Conservation (phyloP, 2,888 invertebrate species). For the Caenorhabditis sp. region DNA sequence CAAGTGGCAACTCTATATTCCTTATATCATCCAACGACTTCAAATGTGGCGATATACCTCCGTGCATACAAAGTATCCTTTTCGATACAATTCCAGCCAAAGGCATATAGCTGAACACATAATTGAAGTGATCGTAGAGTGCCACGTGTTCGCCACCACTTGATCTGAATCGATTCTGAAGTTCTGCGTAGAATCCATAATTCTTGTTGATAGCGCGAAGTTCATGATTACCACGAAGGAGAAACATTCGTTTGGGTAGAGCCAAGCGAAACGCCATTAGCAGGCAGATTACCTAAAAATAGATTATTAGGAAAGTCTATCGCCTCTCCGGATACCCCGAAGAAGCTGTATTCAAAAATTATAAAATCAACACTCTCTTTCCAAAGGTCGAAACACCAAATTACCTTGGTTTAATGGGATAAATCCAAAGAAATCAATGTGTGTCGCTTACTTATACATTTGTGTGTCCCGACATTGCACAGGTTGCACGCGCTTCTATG, state of each 20-base stretch:
- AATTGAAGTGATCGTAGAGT: slow-evolving; percentile 59
- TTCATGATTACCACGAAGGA: slow-evolving; percentile 66
- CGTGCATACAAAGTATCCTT: slow-evolving; percentile 64
- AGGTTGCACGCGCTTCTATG: no score
- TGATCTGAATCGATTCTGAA: slow-evolving; percentile 41
- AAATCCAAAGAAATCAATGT: no score
- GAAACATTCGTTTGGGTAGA: slow-evolving; percentile 57
- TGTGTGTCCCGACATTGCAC: no score
- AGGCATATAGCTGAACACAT: slow-evolving; percentile 63
- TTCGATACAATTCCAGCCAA: slow-evolving; percentile 54
- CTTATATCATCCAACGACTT: slow-evolving; percentile 60
- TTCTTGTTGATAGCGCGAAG: slow-evolving; percentile 60
- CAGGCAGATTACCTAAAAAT: slow-evolving; percentile 36
- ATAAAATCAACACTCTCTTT: no score
- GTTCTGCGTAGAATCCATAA: slow-evolving; percentile 58
- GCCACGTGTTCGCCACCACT: slow-evolving; percentile 11
- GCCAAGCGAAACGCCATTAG: slow-evolving; percentile 54
- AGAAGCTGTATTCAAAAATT: no score
- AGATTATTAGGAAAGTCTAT: no score
- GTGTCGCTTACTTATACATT: no score
- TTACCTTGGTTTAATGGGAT: no score
- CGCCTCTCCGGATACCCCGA: no score
- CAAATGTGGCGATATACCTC: slow-evolving; percentile 53
- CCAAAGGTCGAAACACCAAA: no score
- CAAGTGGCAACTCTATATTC: slow-evolving; percentile 45